Conservation (phyloP, 2,113 vertebrate genomes). For the Sceloporus tristichus region DNA sequence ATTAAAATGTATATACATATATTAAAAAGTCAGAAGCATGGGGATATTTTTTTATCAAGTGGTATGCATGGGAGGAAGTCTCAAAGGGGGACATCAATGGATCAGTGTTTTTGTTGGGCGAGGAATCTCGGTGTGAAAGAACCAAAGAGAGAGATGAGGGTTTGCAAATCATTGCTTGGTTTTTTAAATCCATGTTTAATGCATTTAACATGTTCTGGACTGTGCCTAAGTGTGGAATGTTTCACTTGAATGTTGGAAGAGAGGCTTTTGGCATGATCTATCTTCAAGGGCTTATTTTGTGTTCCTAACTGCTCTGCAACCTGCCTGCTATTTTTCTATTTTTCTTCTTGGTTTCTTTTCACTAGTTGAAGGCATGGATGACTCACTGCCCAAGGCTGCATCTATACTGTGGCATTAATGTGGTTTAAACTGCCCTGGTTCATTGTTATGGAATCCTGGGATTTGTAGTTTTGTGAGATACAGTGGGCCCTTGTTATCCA, state of each 20-base stretch:
- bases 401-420: too few relatives aligned
- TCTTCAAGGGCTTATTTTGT: too few relatives aligned
- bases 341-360: not conserved
- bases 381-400: not conserved
- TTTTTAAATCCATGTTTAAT: too few relatives aligned
- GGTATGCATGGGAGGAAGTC: slow-evolving; percentile 60
- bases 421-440: too few relatives aligned
- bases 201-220: too few relatives aligned
- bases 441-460: too few relatives aligned
- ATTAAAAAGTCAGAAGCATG: slow-evolving; percentile 63
- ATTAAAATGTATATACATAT: slow-evolving; percentile 64
- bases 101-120: slow-evolving; percentile 64
- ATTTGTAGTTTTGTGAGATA: too few relatives aligned
- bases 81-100: slow-evolving; percentile 49
- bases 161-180: not conserved
- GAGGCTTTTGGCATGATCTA: too few relatives aligned
- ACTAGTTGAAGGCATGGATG: not conserved
- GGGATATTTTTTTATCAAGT: slow-evolving; percentile 81
- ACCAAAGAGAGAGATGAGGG: not conserved
- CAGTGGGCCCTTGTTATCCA: too few relatives aligned
- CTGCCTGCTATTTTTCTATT: not conserved
- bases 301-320: too few relatives aligned
- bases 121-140: not conserved
- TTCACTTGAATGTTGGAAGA: too few relatives aligned
- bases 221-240: too few relatives aligned